A percentile compares a stretch with the other conserved stretches of the same genome.
Evolutionary conservation across 2,888 invertebrate genomes (phyloP).

Genomic region (Drosophila multiciliata): DNA sequence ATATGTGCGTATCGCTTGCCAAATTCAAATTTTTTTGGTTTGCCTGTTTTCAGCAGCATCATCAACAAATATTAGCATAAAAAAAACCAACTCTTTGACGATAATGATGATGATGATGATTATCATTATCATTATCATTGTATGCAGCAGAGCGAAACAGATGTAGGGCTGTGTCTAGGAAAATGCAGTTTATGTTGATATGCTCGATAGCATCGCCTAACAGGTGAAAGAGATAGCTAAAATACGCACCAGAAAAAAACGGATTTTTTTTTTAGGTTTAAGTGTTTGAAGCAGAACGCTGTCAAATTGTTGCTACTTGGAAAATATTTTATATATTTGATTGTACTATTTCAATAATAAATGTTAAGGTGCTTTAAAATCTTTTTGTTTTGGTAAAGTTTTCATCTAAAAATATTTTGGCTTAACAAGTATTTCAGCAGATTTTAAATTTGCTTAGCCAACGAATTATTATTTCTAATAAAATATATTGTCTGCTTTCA

Average conservation of each 20-base stretch:
- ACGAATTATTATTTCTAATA: not conserved
- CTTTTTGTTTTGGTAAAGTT: accelerated
- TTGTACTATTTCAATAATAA: not conserved
- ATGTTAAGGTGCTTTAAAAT: not conserved
- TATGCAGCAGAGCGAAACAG: slow-evolving; percentile 67
- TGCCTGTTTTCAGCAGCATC: slow-evolving; percentile 22
- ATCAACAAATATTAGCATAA: slow-evolving; percentile 41
- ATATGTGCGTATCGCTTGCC: slow-evolving; percentile 55
- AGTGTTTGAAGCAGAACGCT: slow-evolving; percentile 2
- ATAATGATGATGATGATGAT: slow-evolving; percentile 18
- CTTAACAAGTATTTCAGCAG: not conserved
- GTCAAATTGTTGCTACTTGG: not conserved
- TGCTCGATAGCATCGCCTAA: slow-evolving; percentile 54
- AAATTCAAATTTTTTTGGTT: slow-evolving; percentile 27
- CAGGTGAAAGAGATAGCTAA: slow-evolving; percentile 32
- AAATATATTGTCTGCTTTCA: not conserved
- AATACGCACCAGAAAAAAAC: slow-evolving; percentile 15
- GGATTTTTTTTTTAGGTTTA: not conserved
- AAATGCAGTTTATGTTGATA: slow-evolving; percentile 59
- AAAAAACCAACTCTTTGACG: slow-evolving; percentile 11
- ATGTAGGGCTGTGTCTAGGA: slow-evolving; percentile 39
- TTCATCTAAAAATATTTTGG: not conserved
- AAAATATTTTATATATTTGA: not conserved
- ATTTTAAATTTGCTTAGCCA: not conserved
- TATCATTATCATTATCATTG: slow-evolving; percentile 40